phyloP scores from a whole-genome alignment of 2,797 vertebrate species.

The Sciurus carolinensis region DNA sequence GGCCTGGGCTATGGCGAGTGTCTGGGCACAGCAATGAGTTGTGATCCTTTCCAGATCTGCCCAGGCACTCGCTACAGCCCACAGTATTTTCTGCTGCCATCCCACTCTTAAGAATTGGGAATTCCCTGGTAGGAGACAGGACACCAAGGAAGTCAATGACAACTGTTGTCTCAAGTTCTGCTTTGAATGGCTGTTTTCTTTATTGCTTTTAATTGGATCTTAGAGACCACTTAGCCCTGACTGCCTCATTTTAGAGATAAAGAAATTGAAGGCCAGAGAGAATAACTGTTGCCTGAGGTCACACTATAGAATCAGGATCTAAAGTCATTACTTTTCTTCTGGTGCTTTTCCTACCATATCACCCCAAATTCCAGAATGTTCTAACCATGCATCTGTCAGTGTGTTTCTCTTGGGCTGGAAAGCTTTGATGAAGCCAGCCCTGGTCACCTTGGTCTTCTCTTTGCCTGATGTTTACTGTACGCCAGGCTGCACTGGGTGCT shows the following conservation, averaged over 20 bases:
- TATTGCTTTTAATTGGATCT: neutral
- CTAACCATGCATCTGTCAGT: neutral
- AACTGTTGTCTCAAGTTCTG: neutral
- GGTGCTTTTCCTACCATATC: neutral
- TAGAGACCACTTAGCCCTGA: neutral
- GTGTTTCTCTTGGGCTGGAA: neutral
- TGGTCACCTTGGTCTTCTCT: neutral
- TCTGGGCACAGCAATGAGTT: neutral
- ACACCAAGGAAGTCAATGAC: neutral
- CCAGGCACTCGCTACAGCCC: neutral
- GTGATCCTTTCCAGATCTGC: neutral
- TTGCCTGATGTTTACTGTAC: neutral
- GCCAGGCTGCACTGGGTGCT: neutral
- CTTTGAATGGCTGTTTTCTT: neutral
- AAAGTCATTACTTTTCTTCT: neutral
- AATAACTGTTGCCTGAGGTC: neutral
- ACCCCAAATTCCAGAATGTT: neutral
- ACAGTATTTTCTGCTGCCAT: neutral
- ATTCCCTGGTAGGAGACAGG: neutral
- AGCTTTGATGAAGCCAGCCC: neutral
- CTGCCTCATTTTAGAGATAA: neutral
- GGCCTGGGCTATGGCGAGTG: neutral
- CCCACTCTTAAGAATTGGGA: neutral
- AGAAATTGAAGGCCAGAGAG: constrained; percentile 20
- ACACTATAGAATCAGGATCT: neutral